A percentile compares a stretch with the other conserved stretches of the same genome.
Evolutionary conservation across 2,888 invertebrate species (phyloP).

Genomic region (Mythimna loreyi): DNA sequence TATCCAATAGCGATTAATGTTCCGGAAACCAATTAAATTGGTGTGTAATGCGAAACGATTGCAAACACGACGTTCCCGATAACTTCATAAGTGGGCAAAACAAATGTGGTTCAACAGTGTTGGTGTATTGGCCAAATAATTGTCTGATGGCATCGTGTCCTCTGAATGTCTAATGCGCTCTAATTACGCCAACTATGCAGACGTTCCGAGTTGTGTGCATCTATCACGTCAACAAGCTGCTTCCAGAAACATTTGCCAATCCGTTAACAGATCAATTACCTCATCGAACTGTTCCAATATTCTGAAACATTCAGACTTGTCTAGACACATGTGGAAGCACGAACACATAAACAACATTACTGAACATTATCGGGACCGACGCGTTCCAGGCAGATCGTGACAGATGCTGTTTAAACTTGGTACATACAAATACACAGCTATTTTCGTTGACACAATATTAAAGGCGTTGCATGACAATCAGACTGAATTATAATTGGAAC

Average conservation of each 20-base stretch:
- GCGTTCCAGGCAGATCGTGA: conserved; percentile 1
- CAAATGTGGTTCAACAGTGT: conserved; percentile 52
- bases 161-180: conserved; percentile 18
- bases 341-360: conserved; percentile 38
- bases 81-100: conserved; percentile 58
- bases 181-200: conserved; percentile 34
- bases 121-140: conserved; percentile 49
- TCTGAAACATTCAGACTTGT: conserved; percentile 44
- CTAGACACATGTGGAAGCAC: conserved; percentile 29
- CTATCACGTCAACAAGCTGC: conserved; percentile 21
- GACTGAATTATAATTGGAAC: conserved; percentile 73
- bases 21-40: conserved; percentile 53
- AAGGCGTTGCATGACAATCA: conserved; percentile 60
- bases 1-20: conserved; percentile 24
- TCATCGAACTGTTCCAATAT: conserved; percentile 45
- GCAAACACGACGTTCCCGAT: conserved; percentile 67
- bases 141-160: conserved; percentile 35
- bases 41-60: conserved; percentile 70
- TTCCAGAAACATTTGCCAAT: conserved; percentile 44
- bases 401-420: conserved; percentile 35
- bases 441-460: conserved; percentile 59
- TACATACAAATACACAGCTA: conserved; percentile 48
- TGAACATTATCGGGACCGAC: conserved; percentile 16
- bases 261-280: conserved; percentile 50
- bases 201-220: conserved; percentile 4